phyloP scores from a whole-genome alignment of 2,888 invertebrate species.

The Hoplodrina blanda region DNA sequence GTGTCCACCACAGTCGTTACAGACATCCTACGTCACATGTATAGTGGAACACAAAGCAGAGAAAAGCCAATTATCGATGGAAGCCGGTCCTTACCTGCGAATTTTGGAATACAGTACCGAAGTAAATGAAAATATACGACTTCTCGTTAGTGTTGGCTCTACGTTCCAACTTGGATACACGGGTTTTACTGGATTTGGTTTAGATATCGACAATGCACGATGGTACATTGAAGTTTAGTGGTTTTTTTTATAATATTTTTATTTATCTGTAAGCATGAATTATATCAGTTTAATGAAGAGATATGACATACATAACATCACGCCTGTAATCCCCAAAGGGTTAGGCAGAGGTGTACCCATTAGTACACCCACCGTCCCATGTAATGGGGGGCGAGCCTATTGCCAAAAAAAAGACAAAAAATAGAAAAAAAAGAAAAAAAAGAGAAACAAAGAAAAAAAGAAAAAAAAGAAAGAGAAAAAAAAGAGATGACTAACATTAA shows the following conservation, averaged over 20 bases:
- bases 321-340: no score
- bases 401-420: no score
- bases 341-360: no score
- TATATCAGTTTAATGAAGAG: no score
- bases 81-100: constrained; percentile 51
- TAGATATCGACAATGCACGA: constrained; percentile 38
- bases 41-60: constrained; percentile 49
- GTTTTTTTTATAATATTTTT: constrained; percentile 2
- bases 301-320: no score
- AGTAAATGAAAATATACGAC: constrained; percentile 65
- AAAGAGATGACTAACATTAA: no score
- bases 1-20: constrained; percentile 11
- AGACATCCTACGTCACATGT: constrained; percentile 5
- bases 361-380: no score
- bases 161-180: constrained; percentile 45
- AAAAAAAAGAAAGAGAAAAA: no score
- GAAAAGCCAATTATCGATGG: constrained; percentile 62
- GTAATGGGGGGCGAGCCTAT: no score
- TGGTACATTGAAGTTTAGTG: constrained; percentile 2
- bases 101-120: constrained; percentile 46
- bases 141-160: constrained; percentile 54
- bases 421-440: no score
- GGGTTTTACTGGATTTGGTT: constrained; percentile 37
- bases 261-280: neutral
- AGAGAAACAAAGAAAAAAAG: no score